These are phyloP conservation scores for Phymorhynchus buccinoides DNA, from an alignment of 1,140 invertebrate species.

Conservation along the genomic window DNA sequence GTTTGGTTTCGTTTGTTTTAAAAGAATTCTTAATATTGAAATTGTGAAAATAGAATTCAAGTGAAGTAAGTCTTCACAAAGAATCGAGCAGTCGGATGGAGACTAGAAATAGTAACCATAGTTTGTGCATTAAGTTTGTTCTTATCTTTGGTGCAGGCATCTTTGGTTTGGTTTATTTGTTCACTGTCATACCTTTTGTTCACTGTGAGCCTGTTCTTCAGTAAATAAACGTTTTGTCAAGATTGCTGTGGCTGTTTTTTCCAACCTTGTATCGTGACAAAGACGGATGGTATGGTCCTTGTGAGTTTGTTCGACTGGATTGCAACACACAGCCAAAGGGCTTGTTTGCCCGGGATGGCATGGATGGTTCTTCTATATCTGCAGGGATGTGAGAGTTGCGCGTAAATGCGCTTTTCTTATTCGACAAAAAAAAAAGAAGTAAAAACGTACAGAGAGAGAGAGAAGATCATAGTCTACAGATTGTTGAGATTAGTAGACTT, in stretches of 20 bases:
- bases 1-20: too few relatives aligned
- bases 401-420: too few relatives aligned
- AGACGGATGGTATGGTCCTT: background rate
- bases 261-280: background rate
- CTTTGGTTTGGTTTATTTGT: background rate
- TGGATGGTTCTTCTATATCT: too few relatives aligned
- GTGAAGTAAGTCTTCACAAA: too few relatives aligned
- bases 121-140: background rate
- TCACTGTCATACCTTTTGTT: background rate
- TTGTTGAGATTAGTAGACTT: too few relatives aligned
- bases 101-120: background rate
- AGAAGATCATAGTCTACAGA: too few relatives aligned
- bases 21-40: background rate
- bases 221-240: background rate
- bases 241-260: background rate
- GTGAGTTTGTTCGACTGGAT: background rate
- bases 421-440: too few relatives aligned
- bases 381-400: too few relatives aligned
- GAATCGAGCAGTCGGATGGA: too few relatives aligned
- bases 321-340: background rate
- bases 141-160: background rate
- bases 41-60: background rate
- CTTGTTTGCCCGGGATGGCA: too few relatives aligned
- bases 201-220: background rate
- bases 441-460: too few relatives aligned